Percentiles rank a stretch among this genome's conserved stretches.
Conservation (phyloP, 1,140 invertebrate species). For the Thalassaphorura encarpata region DNA sequence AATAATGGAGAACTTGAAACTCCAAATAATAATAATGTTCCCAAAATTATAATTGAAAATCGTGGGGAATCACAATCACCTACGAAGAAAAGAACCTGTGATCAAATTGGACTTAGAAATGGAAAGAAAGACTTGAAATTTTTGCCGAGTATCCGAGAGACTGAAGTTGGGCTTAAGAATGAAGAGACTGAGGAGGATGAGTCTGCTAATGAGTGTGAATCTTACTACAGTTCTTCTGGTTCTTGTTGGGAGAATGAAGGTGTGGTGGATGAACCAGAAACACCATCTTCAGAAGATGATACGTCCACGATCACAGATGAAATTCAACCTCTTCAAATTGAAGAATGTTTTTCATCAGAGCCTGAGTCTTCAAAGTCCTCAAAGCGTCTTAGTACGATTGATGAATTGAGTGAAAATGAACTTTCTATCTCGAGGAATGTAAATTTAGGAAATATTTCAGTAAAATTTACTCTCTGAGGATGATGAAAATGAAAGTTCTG, state of each 20-base stretch:
- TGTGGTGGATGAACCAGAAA: slow-evolving; percentile 31
- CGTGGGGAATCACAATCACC: not conserved
- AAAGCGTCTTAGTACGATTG: slow-evolving; percentile 28
- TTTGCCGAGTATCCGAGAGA: too few relatives aligned
- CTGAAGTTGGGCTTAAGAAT: too few relatives aligned
- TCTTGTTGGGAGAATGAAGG: not conserved
- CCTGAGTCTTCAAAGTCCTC: not conserved
- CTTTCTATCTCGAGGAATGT: not conserved
- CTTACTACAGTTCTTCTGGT: not conserved
- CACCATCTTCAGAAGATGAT: slow-evolving; percentile 11
- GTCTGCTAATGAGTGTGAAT: slow-evolving; percentile 1
- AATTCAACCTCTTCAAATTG: not conserved
- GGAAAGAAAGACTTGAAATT: too few relatives aligned
- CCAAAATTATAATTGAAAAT: not conserved
- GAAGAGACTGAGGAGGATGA: slow-evolving; percentile 26
- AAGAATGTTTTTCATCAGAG: not conserved
- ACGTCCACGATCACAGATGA: not conserved
- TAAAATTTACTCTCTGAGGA: too few relatives aligned
- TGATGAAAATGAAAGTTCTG: too few relatives aligned
- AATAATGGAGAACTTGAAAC: slow-evolving; percentile 4
- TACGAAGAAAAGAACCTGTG: not conserved
- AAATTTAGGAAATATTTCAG: too few relatives aligned
- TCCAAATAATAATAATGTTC: not conserved
- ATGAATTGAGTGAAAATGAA: slow-evolving; percentile 25
- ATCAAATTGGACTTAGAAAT: too few relatives aligned